Conservation (phyloP, 2,113 vertebrate genomes). For the Trichomycterus rosablanca region DNA sequence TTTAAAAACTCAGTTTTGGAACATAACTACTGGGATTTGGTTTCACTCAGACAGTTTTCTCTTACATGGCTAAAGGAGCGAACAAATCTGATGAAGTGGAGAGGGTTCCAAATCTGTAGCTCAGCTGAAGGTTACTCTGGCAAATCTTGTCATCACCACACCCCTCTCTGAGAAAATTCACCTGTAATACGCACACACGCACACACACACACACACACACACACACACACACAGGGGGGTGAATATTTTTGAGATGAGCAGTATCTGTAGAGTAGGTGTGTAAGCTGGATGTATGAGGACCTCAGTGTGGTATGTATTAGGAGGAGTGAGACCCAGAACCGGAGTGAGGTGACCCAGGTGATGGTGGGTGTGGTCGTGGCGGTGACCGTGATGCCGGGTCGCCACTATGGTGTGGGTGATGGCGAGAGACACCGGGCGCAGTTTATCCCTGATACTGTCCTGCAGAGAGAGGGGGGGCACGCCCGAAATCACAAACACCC, state of each 20-base stretch:
- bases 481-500: too few species aligned
- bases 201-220: not conserved
- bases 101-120: conserved; percentile 74
- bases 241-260: too few species aligned
- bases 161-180: conserved; percentile 87
- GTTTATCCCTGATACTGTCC: conserved; percentile 75
- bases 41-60: too few species aligned
- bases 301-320: conserved; percentile 75
- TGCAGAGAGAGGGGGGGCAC: not conserved
- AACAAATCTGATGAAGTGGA: conserved; percentile 68
- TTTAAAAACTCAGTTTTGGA: too few species aligned
- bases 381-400: conserved; percentile 58
- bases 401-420: conserved; percentile 76
- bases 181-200: conserved; percentile 57
- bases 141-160: conserved; percentile 88
- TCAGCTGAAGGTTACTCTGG: conserved; percentile 87
- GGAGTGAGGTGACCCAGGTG: conserved; percentile 69
- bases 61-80: conserved; percentile 77
- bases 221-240: not conserved
- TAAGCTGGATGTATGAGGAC: conserved; percentile 50
- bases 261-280: not conserved
- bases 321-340: conserved; percentile 71
- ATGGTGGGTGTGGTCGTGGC: conserved; percentile 42
- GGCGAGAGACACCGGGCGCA: conserved; percentile 78
- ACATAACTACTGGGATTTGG: too few species aligned